Conservation (phyloP, 2,113 vertebrate genomes). For the Corythornis vintsioides region DNA sequence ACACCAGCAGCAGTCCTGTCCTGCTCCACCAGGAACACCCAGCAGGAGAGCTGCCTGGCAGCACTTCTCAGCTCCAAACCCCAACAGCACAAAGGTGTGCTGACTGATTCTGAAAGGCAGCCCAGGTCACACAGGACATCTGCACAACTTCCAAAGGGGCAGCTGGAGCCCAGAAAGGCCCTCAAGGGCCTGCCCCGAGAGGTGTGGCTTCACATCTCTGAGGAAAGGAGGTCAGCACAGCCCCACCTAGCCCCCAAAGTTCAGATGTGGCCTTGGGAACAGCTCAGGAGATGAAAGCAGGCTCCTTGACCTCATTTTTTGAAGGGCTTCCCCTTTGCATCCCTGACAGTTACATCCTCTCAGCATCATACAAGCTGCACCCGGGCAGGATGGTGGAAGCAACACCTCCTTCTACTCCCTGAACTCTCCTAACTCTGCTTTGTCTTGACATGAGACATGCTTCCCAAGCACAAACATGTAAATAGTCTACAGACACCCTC, state of each 20-base stretch:
- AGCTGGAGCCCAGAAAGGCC: background rate
- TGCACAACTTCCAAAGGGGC: background rate
- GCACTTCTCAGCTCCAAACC: background rate
- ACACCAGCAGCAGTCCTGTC: accelerated
- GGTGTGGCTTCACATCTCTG: background rate
- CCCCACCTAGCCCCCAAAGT: background rate
- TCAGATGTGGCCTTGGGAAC: background rate
- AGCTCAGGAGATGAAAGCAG: background rate
- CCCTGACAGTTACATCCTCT: background rate
- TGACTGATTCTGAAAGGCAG: background rate
- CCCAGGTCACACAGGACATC: accelerated
- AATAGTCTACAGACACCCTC: background rate
- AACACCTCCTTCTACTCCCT: background rate
- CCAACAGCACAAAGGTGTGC: accelerated
- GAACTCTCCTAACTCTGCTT: background rate
- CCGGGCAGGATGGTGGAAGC: background rate
- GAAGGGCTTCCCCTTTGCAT: background rate
- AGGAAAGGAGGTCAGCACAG: background rate
- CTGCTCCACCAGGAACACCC: accelerated
- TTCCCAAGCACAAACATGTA: accelerated
- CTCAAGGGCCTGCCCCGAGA: background rate
- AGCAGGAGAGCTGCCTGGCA: accelerated
- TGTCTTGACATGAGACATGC: background rate
- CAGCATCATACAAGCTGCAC: background rate
- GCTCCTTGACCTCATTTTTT: background rate